Evolutionary conservation across 2,797 vertebrate species (phyloP).

Genomic region (Poecilia gillii): DNA sequence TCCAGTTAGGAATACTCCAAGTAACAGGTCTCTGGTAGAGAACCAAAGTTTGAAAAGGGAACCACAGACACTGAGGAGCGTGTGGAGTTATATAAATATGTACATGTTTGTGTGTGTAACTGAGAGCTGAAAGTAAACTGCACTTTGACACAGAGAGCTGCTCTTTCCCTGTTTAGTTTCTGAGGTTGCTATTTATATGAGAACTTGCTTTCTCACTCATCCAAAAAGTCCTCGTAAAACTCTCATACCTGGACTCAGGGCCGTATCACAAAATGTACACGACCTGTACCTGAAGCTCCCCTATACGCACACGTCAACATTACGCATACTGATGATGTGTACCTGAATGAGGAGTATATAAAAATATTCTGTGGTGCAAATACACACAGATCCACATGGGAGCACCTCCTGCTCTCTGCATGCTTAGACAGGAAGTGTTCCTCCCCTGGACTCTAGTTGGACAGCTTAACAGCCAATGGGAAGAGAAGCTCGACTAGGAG

Average conservation of each 20-base stretch:
- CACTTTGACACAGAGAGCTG: slow-evolving; percentile 6
- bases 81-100: not conserved
- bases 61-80: not conserved
- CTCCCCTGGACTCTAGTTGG: slow-evolving; percentile 70
- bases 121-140: not conserved
- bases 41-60: slow-evolving; percentile 4
- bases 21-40: not conserved
- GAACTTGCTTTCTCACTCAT: slow-evolving; percentile 26
- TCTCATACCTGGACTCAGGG: slow-evolving; percentile 30
- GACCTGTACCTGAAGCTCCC: slow-evolving; percentile 12
- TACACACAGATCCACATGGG: slow-evolving; percentile 26
- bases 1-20: not conserved
- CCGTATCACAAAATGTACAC: slow-evolving; percentile 43
- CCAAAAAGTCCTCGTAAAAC: slow-evolving; percentile 28
- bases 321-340: not conserved
- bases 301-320: not conserved
- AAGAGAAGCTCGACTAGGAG: slow-evolving; percentile 44
- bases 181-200: slow-evolving; percentile 29
- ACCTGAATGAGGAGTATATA: not conserved
- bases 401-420: slow-evolving; percentile 29
- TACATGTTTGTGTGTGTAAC: not conserved
- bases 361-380: slow-evolving; percentile 16
- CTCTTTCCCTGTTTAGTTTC: slow-evolving; percentile 1
- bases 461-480: slow-evolving; percentile 52
- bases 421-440: slow-evolving; percentile 65